These are phyloP conservation scores for Staurois parvus DNA, from an alignment of 2,797 vertebrate genomes.

Conservation along the genomic window DNA sequence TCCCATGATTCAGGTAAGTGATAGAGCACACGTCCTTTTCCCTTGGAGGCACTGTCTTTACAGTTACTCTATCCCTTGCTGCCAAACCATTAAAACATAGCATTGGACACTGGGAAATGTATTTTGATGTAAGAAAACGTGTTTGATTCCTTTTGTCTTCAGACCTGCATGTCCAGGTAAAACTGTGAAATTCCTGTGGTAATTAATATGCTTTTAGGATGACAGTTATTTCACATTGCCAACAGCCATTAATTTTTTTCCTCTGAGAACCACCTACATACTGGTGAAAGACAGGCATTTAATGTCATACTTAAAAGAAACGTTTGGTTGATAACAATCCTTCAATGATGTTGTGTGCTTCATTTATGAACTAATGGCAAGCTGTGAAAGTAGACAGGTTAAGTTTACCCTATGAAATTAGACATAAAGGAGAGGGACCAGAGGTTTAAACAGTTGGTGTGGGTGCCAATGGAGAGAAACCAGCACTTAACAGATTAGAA, in stretches of 20 bases:
- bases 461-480: no score
- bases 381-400: no score
- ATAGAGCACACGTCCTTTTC: no score
- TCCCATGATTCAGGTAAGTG: no score
- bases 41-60: no score
- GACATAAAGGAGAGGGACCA: no score
- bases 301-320: conserved; percentile 17
- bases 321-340: background rate
- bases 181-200: conserved; percentile 34
- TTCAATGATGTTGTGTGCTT: no score
- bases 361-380: no score
- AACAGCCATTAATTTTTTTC: conserved; percentile 7
- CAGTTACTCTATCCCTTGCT: background rate
- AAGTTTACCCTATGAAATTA: no score
- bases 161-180: conserved; percentile 12
- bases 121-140: background rate
- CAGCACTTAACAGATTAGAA: no score
- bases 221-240: conserved; percentile 31
- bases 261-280: conserved; percentile 7
- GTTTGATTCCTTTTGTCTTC: conserved; percentile 21
- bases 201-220: conserved; percentile 33
- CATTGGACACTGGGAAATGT: background rate
- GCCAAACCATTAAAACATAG: background rate
- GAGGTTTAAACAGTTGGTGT: no score
- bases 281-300: conserved; percentile 7